Evolutionary conservation across 2,888 invertebrate species (phyloP).

Genomic region (Chalcosyrphus nemorum): DNA sequence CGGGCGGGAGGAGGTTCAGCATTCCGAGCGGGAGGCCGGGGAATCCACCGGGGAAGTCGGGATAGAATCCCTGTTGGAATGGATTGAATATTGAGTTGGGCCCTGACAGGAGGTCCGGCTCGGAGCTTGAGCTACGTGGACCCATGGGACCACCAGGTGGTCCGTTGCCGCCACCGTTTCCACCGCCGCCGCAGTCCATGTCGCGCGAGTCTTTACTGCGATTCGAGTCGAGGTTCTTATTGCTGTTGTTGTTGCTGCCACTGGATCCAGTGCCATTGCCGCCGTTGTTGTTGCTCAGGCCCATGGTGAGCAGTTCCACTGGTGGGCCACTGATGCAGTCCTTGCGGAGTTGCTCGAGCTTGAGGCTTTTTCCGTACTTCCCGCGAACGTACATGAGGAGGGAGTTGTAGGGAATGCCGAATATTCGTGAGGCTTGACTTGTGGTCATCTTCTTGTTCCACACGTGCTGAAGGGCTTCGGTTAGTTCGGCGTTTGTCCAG

Average conservation of each 20-base stretch:
- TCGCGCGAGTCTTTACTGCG: conserved; percentile 78
- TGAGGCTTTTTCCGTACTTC: conserved; percentile 95
- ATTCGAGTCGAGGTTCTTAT: conserved; percentile 76
- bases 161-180: conserved; percentile 71
- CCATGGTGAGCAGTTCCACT: conserved; percentile 87
- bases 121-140: conserved; percentile 86
- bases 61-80: conserved; percentile 91
- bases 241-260: conserved; percentile 74
- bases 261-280: conserved; percentile 40
- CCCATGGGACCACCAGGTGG: conserved; percentile 76
- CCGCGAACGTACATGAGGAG: conserved; percentile 95
- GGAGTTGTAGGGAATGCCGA: conserved; percentile 96
- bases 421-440: conserved; percentile 94
- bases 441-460: conserved; percentile 98
- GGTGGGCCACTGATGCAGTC: conserved; percentile 92
- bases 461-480: conserved; percentile 95
- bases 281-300: conserved; percentile 82
- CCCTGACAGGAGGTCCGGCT: conserved; percentile 85
- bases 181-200: conserved; percentile 75
- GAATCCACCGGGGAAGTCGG: conserved; percentile 91
- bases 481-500: conserved; percentile 95
- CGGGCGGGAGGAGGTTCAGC: conserved; percentile 91
- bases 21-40: conserved; percentile 91
- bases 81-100: conserved; percentile 88
- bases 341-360: conserved; percentile 92